Evolutionary conservation across 2,888 invertebrate species (phyloP).

Genomic region (Philopedon plagiatum): DNA sequence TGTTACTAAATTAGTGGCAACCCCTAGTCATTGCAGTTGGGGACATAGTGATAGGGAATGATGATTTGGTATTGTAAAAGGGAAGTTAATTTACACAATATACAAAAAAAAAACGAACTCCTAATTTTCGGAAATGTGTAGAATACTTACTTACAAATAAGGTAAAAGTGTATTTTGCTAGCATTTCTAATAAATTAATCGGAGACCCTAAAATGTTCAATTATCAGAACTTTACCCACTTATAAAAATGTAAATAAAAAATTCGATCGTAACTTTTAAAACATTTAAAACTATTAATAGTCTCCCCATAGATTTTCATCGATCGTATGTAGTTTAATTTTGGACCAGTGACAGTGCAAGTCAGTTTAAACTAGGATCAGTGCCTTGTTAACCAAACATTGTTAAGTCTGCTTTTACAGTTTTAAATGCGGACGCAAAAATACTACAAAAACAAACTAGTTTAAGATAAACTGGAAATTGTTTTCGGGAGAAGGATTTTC

Average conservation of each 20-base stretch:
- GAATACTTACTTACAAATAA: too few species aligned
- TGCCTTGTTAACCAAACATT: conserved; percentile 40
- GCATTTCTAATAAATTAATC: too few species aligned
- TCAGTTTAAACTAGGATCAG: conserved; percentile 33
- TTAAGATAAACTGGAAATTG: conserved; percentile 2
- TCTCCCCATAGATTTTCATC: conserved; percentile 51
- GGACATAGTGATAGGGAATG: too few species aligned
- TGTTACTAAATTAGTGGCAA: too few species aligned
- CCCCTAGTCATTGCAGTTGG: too few species aligned
- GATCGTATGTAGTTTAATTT: conserved; percentile 59
- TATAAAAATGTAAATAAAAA: conserved; percentile 27
- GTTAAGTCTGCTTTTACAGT: conserved; percentile 26
- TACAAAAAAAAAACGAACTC: too few species aligned
- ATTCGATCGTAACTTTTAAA: conserved; percentile 21
- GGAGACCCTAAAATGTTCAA: too few species aligned
- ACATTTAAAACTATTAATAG: conserved; percentile 41
- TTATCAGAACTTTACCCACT: neutral
- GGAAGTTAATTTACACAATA: too few species aligned
- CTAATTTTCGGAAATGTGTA: too few species aligned
- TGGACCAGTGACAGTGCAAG: conserved; percentile 59
- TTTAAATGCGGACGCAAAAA: conserved; percentile 13
- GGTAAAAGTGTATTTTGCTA: too few species aligned
- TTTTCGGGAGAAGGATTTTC: neutral
- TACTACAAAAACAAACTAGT: conserved; percentile 11
- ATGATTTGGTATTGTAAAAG: too few species aligned